These are phyloP conservation scores for Conus betulinus DNA, from an alignment of 1,140 invertebrate species.

Conservation along the genomic window DNA sequence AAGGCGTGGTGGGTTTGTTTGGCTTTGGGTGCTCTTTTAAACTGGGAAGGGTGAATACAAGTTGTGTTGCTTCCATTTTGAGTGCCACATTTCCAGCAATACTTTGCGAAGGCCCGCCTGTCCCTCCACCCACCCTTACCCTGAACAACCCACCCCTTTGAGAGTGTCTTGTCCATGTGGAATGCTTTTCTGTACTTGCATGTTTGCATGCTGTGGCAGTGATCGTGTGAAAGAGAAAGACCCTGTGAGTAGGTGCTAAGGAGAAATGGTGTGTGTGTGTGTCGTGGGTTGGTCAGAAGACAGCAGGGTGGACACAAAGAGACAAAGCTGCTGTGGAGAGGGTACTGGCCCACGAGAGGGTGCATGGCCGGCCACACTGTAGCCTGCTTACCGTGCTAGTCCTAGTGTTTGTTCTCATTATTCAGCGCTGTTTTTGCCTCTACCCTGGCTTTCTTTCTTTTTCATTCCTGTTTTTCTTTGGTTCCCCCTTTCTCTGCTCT, in stretches of 20 bases:
- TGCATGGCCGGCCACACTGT: background rate
- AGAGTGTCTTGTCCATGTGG: background rate
- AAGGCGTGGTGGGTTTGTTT: no score
- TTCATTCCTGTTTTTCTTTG: background rate
- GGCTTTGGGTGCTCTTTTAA: no score
- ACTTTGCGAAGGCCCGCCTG: no score
- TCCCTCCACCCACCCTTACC: background rate
- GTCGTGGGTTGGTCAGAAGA: background rate
- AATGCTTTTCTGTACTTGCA: background rate
- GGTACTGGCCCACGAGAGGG: background rate
- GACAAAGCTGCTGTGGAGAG: slow-evolving; percentile 5
- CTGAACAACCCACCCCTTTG: background rate
- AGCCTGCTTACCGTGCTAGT: background rate
- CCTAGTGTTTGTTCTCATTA: background rate
- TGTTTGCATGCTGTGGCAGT: background rate
- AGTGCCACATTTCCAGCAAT: no score
- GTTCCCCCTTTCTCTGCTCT: background rate
- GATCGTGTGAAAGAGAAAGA: no score
- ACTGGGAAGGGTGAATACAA: no score
- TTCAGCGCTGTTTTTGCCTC: background rate
- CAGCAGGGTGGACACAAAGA: slow-evolving; percentile 1
- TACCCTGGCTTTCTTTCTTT: background rate
- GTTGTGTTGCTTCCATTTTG: no score
- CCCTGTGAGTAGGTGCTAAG: background rate
- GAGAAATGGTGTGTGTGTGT: background rate